A percentile compares a stretch with the other conserved stretches of the same genome.
Conservation (phyloP, 2,888 invertebrate species). For the Neoaliturus tenellus region DNA sequence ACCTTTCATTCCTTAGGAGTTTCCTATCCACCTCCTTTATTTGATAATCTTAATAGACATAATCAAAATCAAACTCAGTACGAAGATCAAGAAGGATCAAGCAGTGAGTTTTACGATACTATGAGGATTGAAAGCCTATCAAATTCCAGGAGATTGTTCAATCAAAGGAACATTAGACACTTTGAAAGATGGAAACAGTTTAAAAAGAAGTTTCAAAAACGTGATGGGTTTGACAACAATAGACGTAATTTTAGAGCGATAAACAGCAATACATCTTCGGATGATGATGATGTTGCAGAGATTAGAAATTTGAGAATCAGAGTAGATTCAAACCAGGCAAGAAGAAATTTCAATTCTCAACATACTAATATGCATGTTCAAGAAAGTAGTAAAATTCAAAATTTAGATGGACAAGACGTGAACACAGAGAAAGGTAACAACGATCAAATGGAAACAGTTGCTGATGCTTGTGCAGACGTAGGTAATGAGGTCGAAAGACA, state of each 20-base stretch:
- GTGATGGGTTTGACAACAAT: background rate
- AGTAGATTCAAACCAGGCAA: background rate
- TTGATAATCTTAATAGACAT: background rate
- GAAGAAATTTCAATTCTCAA: background rate
- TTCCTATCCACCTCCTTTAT: background rate
- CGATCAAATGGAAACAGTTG: background rate
- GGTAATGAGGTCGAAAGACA: background rate
- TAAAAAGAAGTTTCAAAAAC: conserved; percentile 43
- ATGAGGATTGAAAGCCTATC: conserved; percentile 14
- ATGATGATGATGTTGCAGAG: conserved; percentile 28
- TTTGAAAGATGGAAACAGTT: conserved; percentile 47
- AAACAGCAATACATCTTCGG: conserved; percentile 30
- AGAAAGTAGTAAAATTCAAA: background rate
- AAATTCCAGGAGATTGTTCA: conserved; percentile 34
- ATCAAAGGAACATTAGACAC: conserved; percentile 15
- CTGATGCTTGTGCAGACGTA: background rate
- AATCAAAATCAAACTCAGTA: background rate
- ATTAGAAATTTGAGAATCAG: background rate
- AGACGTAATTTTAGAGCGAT: background rate
- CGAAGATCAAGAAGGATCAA: conserved; percentile 15
- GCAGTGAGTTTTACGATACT: conserved; percentile 32
- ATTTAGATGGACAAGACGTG: background rate
- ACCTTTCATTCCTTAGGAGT: background rate
- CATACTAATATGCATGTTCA: background rate
- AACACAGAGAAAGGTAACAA: background rate